Percentiles rank a stretch among this genome's conserved stretches.
These are phyloP conservation scores for Atta colombica DNA, from an alignment of 1,140 invertebrate species.

Conservation along the genomic window DNA sequence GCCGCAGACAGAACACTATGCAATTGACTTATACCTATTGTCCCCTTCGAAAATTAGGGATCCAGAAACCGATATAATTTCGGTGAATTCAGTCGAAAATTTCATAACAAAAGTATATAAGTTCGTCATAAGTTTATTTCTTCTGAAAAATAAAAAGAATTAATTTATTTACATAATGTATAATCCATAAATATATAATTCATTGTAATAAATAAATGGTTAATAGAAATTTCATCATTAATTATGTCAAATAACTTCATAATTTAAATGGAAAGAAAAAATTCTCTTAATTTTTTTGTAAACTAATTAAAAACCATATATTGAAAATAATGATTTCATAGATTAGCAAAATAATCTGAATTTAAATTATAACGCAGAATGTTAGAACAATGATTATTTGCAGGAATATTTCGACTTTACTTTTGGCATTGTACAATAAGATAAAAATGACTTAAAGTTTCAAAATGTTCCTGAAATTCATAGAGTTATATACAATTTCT, in stretches of 20 bases:
- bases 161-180: slow-evolving; percentile 25
- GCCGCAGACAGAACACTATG: slow-evolving; percentile 1
- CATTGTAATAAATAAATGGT: background rate
- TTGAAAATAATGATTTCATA: background rate
- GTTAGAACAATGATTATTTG: background rate
- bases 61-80: slow-evolving; percentile 50
- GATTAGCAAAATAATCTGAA: background rate
- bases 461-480: slow-evolving; percentile 4
- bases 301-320: slow-evolving; percentile 19
- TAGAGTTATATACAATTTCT: slow-evolving; percentile 11
- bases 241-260: background rate
- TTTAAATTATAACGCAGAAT: background rate
- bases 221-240: background rate
- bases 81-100: background rate
- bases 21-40: slow-evolving; percentile 19
- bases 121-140: background rate
- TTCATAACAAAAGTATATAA: background rate
- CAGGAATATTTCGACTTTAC: slow-evolving; percentile 11
- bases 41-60: slow-evolving; percentile 2
- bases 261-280: background rate
- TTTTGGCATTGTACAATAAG: slow-evolving; percentile 13
- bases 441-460: background rate
- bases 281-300: background rate
- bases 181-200: background rate
- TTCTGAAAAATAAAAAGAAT: background rate